A percentile compares a stretch with the other conserved stretches of the same genome.
Evolutionary conservation across 1,140 invertebrate genomes (phyloP).

Genomic region (Conus betulinus): DNA sequence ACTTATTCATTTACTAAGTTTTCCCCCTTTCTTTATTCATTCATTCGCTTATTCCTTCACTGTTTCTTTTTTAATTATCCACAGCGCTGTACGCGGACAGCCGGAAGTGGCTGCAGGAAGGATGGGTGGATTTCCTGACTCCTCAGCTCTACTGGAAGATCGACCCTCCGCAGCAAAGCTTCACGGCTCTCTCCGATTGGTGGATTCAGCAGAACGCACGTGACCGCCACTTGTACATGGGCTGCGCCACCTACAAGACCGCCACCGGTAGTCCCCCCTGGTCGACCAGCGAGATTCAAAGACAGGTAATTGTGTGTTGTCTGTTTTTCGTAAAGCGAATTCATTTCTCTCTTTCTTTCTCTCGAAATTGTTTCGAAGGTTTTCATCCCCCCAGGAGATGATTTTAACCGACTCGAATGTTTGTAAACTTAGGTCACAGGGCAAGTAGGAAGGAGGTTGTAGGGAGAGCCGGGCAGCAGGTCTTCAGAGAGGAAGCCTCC

Average conservation of each 20-base stretch:
- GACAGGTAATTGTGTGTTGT: slow-evolving; percentile 46
- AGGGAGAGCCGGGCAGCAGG: too few relatives aligned
- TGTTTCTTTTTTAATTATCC: neutral
- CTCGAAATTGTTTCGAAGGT: too few relatives aligned
- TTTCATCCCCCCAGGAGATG: too few relatives aligned
- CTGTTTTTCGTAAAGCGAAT: neutral
- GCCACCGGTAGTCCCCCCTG: slow-evolving; percentile 48
- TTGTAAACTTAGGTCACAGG: too few relatives aligned
- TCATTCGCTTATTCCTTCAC: too few relatives aligned
- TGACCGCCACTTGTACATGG: slow-evolving; percentile 60
- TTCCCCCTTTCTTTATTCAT: too few relatives aligned
- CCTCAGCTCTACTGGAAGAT: slow-evolving; percentile 73
- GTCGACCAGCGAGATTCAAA: slow-evolving; percentile 58
- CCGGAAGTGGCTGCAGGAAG: slow-evolving; percentile 66
- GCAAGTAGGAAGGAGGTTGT: too few relatives aligned
- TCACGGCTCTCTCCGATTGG: slow-evolving; percentile 66
- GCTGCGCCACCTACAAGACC: slow-evolving; percentile 56
- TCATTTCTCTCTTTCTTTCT: too few relatives aligned
- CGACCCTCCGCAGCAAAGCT: slow-evolving; percentile 68
- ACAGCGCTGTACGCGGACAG: slow-evolving; percentile 66
- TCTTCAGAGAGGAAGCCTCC: too few relatives aligned
- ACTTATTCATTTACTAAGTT: too few relatives aligned
- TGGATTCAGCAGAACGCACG: slow-evolving; percentile 64
- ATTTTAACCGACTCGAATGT: too few relatives aligned
- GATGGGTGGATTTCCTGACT: slow-evolving; percentile 70